Base-by-base conservation (phyloP, 2,113 vertebrate genomes). In the Glaucidium brasilianum region DNA sequence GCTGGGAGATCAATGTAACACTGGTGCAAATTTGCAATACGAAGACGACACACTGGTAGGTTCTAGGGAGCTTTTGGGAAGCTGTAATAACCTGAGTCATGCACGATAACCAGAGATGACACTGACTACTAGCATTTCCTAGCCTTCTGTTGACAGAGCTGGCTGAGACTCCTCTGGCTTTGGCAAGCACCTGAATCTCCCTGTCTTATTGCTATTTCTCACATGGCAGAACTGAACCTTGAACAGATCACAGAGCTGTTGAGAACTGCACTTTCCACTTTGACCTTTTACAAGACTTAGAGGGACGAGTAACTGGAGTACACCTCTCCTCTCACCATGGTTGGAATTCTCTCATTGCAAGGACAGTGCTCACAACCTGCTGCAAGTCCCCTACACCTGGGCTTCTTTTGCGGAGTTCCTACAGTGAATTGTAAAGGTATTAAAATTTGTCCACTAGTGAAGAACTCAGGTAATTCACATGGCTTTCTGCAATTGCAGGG, bases 1-100 rank as follows among this genome's bases (percentile, higher is more conserved):
- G 87, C 74, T 62, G 86, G 94, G 86, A 96, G 92, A 94, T 91
- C 88, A 96, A 78, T 50, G 93, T 67, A 94, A 96, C 23, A 95
- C n/a, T 80, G 87, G 77, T 56, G 91, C 35, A 92, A 90, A 90
- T 93, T 25, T 85, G 94, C 76, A 95, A 88, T 22, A 92, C 2
- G 91, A 85, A 85, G 95, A 84, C 0, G 62, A 86, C 67, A 92
- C 64, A 92, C 43, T 90, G 94, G 89, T 26, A 93, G 88, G 82
- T 89, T 94, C 83, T 95, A 94, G 68, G 90, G 90, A 96, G 85
- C 82, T 85, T 63, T 85, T 43, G 83, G 93, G 89, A 73, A 68
- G 73, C 68, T 68, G 76, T 26, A 74, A 73, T 30, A 88, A 90
- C 79, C 80, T 1, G 25, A 89, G 84, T 89, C 95, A 97, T 92